These are phyloP conservation scores for Typhlichthys eigenmanni DNA, from an alignment of 2,797 vertebrate species.

Conservation along the genomic window DNA sequence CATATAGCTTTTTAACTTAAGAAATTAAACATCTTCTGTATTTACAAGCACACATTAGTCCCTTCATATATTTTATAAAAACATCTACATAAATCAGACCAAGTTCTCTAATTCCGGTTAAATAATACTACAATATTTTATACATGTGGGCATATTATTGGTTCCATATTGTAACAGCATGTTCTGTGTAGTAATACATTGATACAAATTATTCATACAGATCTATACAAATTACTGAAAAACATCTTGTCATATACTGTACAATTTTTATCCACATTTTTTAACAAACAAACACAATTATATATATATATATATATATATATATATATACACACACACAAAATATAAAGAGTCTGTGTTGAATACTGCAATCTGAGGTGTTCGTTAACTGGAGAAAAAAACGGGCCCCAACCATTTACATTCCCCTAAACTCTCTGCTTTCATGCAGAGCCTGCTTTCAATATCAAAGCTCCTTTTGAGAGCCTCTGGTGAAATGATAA, in stretches of 20 bases:
- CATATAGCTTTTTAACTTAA: too few relatives aligned
- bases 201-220: slow-evolving; percentile 59
- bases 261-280: slow-evolving; percentile 44
- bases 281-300: slow-evolving; percentile 29
- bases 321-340: slow-evolving; percentile 3
- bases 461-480: slow-evolving; percentile 79
- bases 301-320: neutral
- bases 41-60: too few relatives aligned
- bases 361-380: slow-evolving; percentile 49
- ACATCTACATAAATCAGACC: neutral
- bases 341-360: slow-evolving; percentile 36
- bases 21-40: too few relatives aligned
- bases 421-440: slow-evolving; percentile 72
- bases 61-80: too few relatives aligned
- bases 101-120: slow-evolving; percentile 2
- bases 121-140: too few relatives aligned
- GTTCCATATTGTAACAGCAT: slow-evolving; percentile 14
- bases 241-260: slow-evolving; percentile 24
- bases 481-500: slow-evolving; percentile 77
- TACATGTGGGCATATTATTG: too few relatives aligned
- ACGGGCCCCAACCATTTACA: slow-evolving; percentile 75
- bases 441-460: slow-evolving; percentile 78
- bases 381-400: slow-evolving; percentile 73
- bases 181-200: slow-evolving; percentile 45
- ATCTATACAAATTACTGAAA: slow-evolving; percentile 53